Percentiles rank a stretch among this genome's conserved stretches.
Evolutionary conservation across 1,140 invertebrate genomes (phyloP).

Genomic region (Scaptodrosophila lebanonensis): DNA sequence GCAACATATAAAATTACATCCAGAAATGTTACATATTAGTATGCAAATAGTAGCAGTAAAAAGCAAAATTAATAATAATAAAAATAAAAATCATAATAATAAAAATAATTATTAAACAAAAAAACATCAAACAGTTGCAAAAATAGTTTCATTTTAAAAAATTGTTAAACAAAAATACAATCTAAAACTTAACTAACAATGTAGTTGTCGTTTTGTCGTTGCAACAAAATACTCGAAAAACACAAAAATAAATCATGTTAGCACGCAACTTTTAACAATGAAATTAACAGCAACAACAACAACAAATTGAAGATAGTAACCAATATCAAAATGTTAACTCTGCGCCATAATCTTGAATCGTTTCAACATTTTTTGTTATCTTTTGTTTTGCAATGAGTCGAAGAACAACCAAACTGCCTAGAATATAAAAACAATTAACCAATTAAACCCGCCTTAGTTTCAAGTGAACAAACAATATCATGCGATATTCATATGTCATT

Average conservation of each 20-base stretch:
- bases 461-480: constrained; percentile 3
- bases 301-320: constrained; percentile 10
- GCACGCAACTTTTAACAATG: neutral
- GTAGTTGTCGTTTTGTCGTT: constrained; percentile 18
- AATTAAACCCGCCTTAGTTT: constrained; percentile 27
- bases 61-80: constrained; percentile 41
- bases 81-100: constrained; percentile 42
- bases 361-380: too few relatives aligned
- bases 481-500: neutral
- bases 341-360: too few relatives aligned
- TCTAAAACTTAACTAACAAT: constrained; percentile 17
- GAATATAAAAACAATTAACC: too few relatives aligned
- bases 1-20: constrained; percentile 35
- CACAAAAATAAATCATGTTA: neutral
- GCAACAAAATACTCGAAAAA: too few relatives aligned
- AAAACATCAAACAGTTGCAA: constrained; percentile 29
- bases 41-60: constrained; percentile 55
- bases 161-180: constrained; percentile 7
- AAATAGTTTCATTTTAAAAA: constrained; percentile 47
- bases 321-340: too few relatives aligned
- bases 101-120: constrained; percentile 7
- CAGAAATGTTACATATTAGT: constrained; percentile 50
- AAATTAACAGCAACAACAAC: too few relatives aligned
- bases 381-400: too few relatives aligned
- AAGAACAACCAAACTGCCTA: too few relatives aligned